Evolutionary conservation across 2,113 vertebrate genomes (phyloP).

Genomic region (Gnathonemus longibarbis): DNA sequence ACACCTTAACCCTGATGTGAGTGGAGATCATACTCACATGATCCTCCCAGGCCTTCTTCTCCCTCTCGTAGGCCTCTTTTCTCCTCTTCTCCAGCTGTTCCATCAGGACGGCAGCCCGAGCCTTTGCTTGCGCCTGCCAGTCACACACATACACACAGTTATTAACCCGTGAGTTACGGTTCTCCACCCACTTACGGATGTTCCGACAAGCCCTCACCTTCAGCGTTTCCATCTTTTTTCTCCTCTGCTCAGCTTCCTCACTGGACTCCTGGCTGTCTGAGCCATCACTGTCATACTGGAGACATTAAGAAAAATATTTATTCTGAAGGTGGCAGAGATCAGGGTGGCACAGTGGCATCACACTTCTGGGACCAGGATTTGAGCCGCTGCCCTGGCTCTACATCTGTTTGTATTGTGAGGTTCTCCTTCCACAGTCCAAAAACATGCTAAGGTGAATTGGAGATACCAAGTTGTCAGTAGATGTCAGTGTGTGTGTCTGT

Average conservation of each 20-base stretch:
- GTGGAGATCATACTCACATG: constrained; percentile 65
- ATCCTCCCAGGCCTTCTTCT: constrained; percentile 88
- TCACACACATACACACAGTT: constrained; percentile 1
- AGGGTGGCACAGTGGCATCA: background rate
- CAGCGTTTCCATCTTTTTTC: constrained; percentile 78
- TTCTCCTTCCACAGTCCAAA: background rate
- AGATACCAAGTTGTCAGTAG: background rate
- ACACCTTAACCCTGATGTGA: background rate
- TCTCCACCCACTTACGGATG: background rate
- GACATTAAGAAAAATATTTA: background rate
- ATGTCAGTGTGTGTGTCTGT: background rate
- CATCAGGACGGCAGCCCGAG: constrained; percentile 80
- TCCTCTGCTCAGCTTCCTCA: constrained; percentile 73
- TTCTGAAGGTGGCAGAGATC: background rate
- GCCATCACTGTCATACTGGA: constrained; percentile 60
- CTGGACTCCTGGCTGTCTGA: constrained; percentile 74
- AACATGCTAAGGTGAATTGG: background rate
- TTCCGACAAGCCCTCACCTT: constrained; percentile 61
- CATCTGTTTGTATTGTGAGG: background rate
- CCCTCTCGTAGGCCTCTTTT: constrained; percentile 82
- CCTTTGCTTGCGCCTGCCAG: constrained; percentile 74
- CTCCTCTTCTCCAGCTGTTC: constrained; percentile 89
- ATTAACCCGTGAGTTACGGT: background rate
- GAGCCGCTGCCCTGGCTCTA: background rate
- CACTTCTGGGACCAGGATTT: background rate